Evolutionary conservation across 2,797 vertebrate species (phyloP).

Genomic region (Leptoclinus maculatus): DNA sequence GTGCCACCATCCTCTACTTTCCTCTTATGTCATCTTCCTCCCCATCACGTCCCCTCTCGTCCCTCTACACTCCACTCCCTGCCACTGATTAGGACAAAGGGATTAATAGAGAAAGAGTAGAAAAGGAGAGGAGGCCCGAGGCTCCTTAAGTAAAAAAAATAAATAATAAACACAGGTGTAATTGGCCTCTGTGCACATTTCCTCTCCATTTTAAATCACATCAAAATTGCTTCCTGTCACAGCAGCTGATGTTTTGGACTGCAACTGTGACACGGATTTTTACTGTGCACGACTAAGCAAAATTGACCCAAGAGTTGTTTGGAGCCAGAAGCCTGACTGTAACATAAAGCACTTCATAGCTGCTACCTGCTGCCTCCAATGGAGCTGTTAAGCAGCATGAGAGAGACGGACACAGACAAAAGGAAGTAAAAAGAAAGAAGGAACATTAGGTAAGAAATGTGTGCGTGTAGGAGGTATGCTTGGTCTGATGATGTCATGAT

Average conservation of each 20-base stretch:
- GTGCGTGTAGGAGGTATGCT: background rate
- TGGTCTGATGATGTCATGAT: too few species aligned
- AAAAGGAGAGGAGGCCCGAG: slow-evolving; percentile 7
- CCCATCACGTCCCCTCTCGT: background rate
- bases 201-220: slow-evolving; percentile 54
- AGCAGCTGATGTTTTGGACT: slow-evolving; percentile 63
- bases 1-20: background rate
- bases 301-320: slow-evolving; percentile 47
- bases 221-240: slow-evolving; percentile 51
- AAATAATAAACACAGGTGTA: slow-evolving; percentile 38
- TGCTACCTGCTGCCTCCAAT: slow-evolving; percentile 22
- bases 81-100: slow-evolving; percentile 29
- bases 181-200: slow-evolving; percentile 59
- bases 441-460: background rate
- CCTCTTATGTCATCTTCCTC: background rate
- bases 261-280: slow-evolving; percentile 57
- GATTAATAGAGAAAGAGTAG: slow-evolving; percentile 34
- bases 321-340: slow-evolving; percentile 28
- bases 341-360: slow-evolving; percentile 41
- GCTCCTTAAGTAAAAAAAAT: slow-evolving; percentile 9
- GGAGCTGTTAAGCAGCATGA: slow-evolving; percentile 24
- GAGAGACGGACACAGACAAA: slow-evolving; percentile 15
- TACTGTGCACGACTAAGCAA: slow-evolving; percentile 57
- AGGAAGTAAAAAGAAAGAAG: background rate
- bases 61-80: background rate